Evolutionary conservation across 2,888 invertebrate species (phyloP), one percentile per base, ranked within the genome.

Genomic region (Drosophila affinis): DNA sequence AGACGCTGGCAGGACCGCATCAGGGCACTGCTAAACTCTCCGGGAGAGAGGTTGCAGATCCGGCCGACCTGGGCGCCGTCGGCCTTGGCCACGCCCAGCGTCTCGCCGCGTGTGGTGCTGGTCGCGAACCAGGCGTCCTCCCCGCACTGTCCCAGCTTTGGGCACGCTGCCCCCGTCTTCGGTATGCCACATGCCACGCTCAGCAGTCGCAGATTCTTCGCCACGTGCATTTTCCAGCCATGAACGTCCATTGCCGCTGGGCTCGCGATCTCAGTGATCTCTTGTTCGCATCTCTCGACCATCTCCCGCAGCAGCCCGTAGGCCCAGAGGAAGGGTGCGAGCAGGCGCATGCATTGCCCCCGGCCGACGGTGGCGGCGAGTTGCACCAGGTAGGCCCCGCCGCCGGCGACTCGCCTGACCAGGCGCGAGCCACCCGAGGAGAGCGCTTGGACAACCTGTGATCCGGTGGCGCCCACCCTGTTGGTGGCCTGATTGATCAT

Each of bases 41-140:
- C 98, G 1, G 99, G 98, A 93, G 99, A 98, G 79, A 99, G 96
- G 62, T 98, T 98, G 91, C 98, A 98, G 63, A 96, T 96, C 87
- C 98, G 94, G 99, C 99, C 99, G 56, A 99, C 98, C 60, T 99
- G 99, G 59, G 99, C 99, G 76, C 99, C 99, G 93, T 99, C 99
- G 70, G 99, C 99, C 80, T 99, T 99, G 70, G 99, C 99, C 80
- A 99, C 98, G 90, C 98, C 99, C 98, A 90, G 1, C 0, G 98
- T 98, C 93, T 98, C 98, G 72, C 96, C 96, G 88, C 93, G 92
- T 80, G 91, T 90, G 75, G 93, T 93, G 78, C 93, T 92, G 67
- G 95, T 93, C 90, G 94, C 94, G 93, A 99, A 98, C 96, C 98
- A 99, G 75, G 99, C 98, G 93, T 99, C 99, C 93, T 99, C 98